Evolutionary conservation across 2,113 vertebrate genomes (phyloP).

Genomic region (Bufo gargarizans): DNA sequence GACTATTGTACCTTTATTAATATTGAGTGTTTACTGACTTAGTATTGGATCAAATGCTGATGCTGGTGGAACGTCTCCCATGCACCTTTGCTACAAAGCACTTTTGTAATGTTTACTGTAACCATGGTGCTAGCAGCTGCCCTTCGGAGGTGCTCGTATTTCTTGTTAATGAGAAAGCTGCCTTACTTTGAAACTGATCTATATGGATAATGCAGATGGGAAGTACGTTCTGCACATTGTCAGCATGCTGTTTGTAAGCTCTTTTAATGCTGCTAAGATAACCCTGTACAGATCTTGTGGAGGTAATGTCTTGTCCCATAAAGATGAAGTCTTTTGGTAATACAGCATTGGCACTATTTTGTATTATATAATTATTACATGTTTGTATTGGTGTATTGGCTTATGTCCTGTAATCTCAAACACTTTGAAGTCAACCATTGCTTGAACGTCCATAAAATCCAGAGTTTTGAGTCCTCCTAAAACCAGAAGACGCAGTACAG

Average conservation of each 20-base stretch:
- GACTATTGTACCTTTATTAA: slow-evolving; percentile 5
- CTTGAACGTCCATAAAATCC: no score
- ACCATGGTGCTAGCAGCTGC: slow-evolving; percentile 47
- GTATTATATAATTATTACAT: not conserved
- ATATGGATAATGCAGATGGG: slow-evolving; percentile 9
- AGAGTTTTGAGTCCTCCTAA: no score
- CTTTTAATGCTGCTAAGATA: slow-evolving; percentile 3
- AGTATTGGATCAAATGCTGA: slow-evolving; percentile 41
- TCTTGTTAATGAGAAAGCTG: slow-evolving; percentile 53
- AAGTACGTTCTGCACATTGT: not conserved
- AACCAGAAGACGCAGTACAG: no score
- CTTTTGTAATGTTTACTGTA: slow-evolving; percentile 49
- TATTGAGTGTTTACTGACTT: slow-evolving; percentile 20
- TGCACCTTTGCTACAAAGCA: slow-evolving; percentile 32
- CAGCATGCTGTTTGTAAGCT: slow-evolving; percentile 4
- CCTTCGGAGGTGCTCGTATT: slow-evolving; percentile 44
- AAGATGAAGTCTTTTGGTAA: not conserved
- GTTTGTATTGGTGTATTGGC: no score
- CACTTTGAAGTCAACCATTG: not conserved
- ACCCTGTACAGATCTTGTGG: not conserved
- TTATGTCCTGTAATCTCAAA: no score
- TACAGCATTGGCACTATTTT: not conserved
- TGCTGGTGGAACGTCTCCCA: slow-evolving; percentile 24
- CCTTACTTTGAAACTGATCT: slow-evolving; percentile 47
- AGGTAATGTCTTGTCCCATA: not conserved